Percentiles rank a stretch among this genome's conserved stretches.
These are phyloP conservation scores for Papilio polytes DNA, from an alignment of 1,140 invertebrate species.

Conservation along the genomic window DNA sequence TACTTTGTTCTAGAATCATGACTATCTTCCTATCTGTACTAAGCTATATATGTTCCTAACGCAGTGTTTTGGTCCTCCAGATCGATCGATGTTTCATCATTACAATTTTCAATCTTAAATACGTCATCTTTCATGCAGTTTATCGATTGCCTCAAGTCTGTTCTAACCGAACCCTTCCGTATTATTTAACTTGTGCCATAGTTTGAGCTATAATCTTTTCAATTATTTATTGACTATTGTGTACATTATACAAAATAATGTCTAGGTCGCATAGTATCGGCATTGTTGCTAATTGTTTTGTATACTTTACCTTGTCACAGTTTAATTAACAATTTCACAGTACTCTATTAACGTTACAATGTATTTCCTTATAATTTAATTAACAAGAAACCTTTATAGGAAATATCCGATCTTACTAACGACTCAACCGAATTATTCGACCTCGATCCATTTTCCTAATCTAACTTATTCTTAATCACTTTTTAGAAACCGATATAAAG, in stretches of 20 bases:
- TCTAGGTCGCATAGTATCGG: constrained; percentile 27
- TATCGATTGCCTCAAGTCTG: too few relatives aligned
- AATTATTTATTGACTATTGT: neutral
- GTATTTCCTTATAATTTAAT: neutral
- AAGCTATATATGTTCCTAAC: too few relatives aligned
- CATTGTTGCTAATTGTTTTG: constrained; percentile 24
- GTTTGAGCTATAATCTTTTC: neutral
- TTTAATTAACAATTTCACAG: constrained; percentile 12
- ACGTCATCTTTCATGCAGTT: too few relatives aligned
- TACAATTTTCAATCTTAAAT: too few relatives aligned
- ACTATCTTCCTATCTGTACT: too few relatives aligned
- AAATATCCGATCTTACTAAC: neutral
- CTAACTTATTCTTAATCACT: neutral
- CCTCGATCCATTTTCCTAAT: neutral
- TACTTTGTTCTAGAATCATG: too few relatives aligned
- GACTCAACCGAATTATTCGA: neutral
- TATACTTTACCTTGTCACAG: constrained; percentile 13
- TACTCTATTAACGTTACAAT: neutral
- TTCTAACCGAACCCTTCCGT: too few relatives aligned
- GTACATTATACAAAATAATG: constrained; percentile 1
- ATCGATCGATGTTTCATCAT: too few relatives aligned
- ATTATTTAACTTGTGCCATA: neutral
- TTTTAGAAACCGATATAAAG: neutral
- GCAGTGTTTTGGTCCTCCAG: too few relatives aligned
- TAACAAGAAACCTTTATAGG: neutral